Percentiles rank a stretch among this genome's conserved stretches.
Conservation (phyloP, 2,797 vertebrate species). For the Paratrypauchen microcephalus region DNA sequence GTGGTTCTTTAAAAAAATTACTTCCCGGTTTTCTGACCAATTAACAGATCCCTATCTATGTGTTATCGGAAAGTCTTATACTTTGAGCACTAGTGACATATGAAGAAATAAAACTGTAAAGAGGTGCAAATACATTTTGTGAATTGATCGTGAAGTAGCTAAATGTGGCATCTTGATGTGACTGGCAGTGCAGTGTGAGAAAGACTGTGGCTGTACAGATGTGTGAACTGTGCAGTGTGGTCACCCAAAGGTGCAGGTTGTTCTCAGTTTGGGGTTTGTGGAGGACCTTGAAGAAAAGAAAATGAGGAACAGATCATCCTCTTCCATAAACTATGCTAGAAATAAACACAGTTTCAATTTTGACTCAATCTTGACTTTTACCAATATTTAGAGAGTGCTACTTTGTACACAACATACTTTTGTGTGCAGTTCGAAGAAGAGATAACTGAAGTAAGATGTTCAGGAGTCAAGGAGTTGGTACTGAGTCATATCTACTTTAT, state of each 20-base stretch:
- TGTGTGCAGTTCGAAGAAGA: background rate
- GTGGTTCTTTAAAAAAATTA: background rate
- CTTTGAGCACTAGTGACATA: background rate
- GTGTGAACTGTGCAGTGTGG: conserved; percentile 28
- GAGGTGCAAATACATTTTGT: conserved; percentile 18
- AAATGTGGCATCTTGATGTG: conserved; percentile 53
- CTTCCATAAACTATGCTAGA: conserved; percentile 13
- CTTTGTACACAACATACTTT: background rate
- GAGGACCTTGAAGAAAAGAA: conserved; percentile 40
- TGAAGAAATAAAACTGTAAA: conserved; percentile 5
- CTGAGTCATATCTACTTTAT: background rate
- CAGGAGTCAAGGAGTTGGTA: background rate
- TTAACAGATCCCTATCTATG: background rate
- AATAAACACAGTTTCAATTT: conserved; percentile 19
- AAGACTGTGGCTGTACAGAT: conserved; percentile 15
- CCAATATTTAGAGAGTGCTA: background rate
- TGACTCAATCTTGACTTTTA: background rate
- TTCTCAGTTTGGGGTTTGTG: conserved; percentile 31
- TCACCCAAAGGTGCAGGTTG: conserved; percentile 33
- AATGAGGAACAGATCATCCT: conserved; percentile 34
- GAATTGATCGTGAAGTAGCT: conserved; percentile 27
- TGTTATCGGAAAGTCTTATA: background rate
- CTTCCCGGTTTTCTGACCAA: no score
- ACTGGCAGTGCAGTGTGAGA: conserved; percentile 57
- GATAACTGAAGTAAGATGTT: background rate